Conservation (phyloP, 2,797 vertebrate genomes). For the Ciconia nigra region DNA sequence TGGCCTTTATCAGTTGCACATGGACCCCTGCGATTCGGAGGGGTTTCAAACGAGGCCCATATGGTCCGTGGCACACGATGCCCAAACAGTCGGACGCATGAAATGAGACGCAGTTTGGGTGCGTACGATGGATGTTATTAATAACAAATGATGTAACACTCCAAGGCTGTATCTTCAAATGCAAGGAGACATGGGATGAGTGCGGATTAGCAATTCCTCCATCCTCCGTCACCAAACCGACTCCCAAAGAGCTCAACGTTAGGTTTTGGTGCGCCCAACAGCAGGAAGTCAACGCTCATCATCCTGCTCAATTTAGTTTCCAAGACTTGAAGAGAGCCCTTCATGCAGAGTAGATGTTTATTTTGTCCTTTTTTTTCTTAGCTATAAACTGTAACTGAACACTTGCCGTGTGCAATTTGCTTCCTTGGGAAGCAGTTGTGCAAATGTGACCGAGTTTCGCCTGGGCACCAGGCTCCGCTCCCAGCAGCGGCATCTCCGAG, state of each 20-base stretch:
- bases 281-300: accelerated
- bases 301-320: neutral
- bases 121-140: constrained; percentile 40
- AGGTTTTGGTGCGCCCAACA: neutral
- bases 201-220: neutral
- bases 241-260: neutral
- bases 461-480: neutral
- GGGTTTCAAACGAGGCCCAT: constrained; percentile 70
- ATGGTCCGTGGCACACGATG: constrained; percentile 64
- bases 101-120: constrained; percentile 47
- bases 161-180: neutral
- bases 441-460: neutral
- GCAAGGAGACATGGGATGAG: neutral
- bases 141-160: constrained; percentile 59
- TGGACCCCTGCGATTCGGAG: constrained; percentile 66
- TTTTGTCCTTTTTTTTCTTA: neutral
- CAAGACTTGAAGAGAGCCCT: neutral
- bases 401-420: neutral
- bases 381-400: neutral
- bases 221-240: neutral
- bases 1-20: constrained; percentile 77
- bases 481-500: accelerated
- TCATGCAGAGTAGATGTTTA: neutral
- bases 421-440: neutral
- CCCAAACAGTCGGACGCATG: constrained; percentile 52